Conservation (phyloP, 2,797 vertebrate species). For the Mastacembelus armatus region DNA sequence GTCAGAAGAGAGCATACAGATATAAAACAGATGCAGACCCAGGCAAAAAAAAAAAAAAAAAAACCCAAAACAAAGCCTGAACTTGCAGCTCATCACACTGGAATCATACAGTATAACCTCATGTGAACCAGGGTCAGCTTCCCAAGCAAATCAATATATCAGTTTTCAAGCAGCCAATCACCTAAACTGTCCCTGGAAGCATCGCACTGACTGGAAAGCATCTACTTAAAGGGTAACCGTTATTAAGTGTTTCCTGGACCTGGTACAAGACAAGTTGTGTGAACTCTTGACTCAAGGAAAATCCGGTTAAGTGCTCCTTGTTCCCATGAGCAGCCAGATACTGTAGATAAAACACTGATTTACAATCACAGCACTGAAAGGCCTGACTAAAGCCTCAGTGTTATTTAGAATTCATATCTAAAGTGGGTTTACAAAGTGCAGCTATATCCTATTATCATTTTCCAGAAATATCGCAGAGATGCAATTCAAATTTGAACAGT, state of each 20-base stretch:
- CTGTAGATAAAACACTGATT: background rate
- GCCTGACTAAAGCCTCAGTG: too few relatives aligned
- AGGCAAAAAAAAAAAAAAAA: slow-evolving; percentile 38
- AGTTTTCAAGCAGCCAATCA: slow-evolving; percentile 36
- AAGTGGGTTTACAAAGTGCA: too few relatives aligned
- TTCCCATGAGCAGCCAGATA: background rate
- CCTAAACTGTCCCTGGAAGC: slow-evolving; percentile 31
- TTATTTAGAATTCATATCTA: too few relatives aligned
- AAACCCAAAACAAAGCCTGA: slow-evolving; percentile 42
- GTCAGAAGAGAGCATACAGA: slow-evolving; percentile 13
- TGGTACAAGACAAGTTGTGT: slow-evolving; percentile 14
- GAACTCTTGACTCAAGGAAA: background rate
- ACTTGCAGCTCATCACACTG: slow-evolving; percentile 25
- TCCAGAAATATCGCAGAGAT: background rate
- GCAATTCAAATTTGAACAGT: too few relatives aligned
- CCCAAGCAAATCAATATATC: slow-evolving; percentile 42
- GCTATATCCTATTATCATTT: too few relatives aligned
- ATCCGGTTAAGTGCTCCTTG: slow-evolving; percentile 1
- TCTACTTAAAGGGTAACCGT: slow-evolving; percentile 4
- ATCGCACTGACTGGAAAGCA: slow-evolving; percentile 34
- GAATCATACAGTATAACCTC: slow-evolving; percentile 37
- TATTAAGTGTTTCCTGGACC: slow-evolving; percentile 39
- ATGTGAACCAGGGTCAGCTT: slow-evolving; percentile 26
- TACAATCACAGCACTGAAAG: too few relatives aligned
- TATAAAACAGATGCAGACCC: slow-evolving; percentile 42